Conservation (phyloP, 2,113 vertebrate genomes). For the Semnornis frantzii region DNA sequence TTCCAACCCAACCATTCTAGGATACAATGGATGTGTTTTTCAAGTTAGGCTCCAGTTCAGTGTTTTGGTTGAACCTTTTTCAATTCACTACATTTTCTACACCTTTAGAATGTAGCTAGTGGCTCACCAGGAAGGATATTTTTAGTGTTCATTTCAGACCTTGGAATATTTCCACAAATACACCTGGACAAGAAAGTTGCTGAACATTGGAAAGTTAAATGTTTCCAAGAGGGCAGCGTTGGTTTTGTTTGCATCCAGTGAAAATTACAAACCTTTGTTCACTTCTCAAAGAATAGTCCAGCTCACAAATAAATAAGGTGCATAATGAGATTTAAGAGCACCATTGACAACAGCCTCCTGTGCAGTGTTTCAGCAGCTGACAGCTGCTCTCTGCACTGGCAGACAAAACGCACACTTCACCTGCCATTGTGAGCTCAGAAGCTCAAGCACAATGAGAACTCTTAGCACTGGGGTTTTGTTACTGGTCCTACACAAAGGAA, state of each 20-base stretch:
- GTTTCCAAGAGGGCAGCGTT: not conserved
- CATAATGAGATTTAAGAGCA: not conserved
- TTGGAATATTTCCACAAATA: not conserved
- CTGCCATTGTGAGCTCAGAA: not conserved
- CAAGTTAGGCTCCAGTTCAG: not conserved
- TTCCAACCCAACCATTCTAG: too few species aligned
- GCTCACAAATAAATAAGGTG: not conserved
- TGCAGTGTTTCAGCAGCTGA: not conserved
- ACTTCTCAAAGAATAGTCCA: not conserved
- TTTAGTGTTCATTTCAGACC: not conserved
- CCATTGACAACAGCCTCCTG: not conserved
- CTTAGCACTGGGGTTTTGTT: not conserved
- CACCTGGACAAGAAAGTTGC: not conserved
- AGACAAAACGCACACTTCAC: not conserved
- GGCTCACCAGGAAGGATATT: not conserved
- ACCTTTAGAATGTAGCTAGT: not conserved
- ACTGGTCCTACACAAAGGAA: not conserved
- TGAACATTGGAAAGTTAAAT: not conserved
- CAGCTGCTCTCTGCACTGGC: not conserved
- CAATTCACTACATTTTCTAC: not conserved
- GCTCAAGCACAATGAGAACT: constrained; percentile 36
- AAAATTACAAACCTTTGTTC: not conserved
- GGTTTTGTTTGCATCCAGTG: not conserved
- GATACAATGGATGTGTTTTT: not conserved
- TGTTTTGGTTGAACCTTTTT: not conserved